phyloP scores from a whole-genome alignment of 2,797 vertebrate genomes.

The Anisognathus igniventris region DNA sequence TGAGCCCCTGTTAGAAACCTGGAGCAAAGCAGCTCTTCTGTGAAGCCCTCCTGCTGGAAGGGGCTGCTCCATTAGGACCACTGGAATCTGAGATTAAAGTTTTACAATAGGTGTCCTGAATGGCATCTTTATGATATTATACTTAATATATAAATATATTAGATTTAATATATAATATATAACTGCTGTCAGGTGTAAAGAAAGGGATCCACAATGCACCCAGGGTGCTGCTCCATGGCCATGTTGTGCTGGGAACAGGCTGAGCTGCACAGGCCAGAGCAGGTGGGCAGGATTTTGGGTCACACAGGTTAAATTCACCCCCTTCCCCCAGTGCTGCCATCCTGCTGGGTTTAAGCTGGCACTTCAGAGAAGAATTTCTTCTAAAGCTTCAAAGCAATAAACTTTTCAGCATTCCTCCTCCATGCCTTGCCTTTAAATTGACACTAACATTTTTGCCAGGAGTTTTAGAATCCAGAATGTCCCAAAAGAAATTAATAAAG shows the following conservation, averaged over 20 bases:
- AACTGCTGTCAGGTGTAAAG: background rate
- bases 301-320: background rate
- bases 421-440: background rate
- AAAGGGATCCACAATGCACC: rapidly evolving
- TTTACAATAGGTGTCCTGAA: background rate
- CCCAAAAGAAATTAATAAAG: background rate
- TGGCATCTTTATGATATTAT: background rate
- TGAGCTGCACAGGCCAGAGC: background rate
- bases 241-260: rapidly evolving
- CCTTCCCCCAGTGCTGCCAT: rapidly evolving
- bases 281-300: rapidly evolving
- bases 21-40: background rate
- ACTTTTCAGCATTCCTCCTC: background rate
- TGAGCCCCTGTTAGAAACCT: background rate
- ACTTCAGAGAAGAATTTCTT: background rate
- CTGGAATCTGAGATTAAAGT: background rate
- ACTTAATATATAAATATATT: background rate
- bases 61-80: background rate
- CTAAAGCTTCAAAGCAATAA: background rate
- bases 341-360: background rate
- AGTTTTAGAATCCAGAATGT: background rate
- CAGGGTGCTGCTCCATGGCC: background rate
- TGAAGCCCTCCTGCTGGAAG: background rate
- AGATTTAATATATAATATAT: background rate
- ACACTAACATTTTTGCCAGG: background rate